Percentiles rank a stretch among this genome's conserved stretches.
Evolutionary conservation across 1,140 invertebrate species (phyloP).

Genomic region (Zaprionus gabonicus): DNA sequence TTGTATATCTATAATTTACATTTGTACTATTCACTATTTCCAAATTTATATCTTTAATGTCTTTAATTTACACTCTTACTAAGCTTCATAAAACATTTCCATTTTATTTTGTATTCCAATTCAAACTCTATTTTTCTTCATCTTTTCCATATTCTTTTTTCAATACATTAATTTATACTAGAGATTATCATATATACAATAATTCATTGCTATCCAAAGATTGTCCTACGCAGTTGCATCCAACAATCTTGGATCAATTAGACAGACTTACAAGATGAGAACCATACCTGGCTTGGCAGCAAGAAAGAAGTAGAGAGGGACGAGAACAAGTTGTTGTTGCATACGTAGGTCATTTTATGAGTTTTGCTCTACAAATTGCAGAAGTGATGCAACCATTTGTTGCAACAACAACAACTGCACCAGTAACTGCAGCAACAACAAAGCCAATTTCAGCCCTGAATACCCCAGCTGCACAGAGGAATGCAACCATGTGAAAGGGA

Average conservation of each 20-base stretch:
- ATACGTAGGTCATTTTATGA: not conserved
- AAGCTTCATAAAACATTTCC: too few relatives aligned
- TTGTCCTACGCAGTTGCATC: not conserved
- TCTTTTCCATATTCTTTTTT: not conserved
- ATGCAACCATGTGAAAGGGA: not conserved
- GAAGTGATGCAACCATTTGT: constrained; percentile 6
- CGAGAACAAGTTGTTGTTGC: not conserved
- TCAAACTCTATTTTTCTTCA: not conserved
- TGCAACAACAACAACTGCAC: not conserved
- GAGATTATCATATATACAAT: too few relatives aligned
- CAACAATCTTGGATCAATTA: not conserved
- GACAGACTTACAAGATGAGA: not conserved
- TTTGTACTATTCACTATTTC: too few relatives aligned
- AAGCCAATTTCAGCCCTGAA: not conserved
- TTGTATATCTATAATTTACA: too few relatives aligned
- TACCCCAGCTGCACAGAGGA: not conserved
- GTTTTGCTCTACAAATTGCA: constrained; percentile 9
- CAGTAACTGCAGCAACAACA: not conserved
- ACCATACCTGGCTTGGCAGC: too few relatives aligned
- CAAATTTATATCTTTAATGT: too few relatives aligned
- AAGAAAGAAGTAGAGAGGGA: not conserved
- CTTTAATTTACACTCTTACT: too few relatives aligned
- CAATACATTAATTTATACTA: not conserved
- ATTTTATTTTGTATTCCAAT: not conserved
- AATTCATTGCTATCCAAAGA: too few relatives aligned